These are phyloP conservation scores for Caenorhabditis tropicalis DNA, from an alignment of 1,140 invertebrate genomes.

Conservation along the genomic window DNA sequence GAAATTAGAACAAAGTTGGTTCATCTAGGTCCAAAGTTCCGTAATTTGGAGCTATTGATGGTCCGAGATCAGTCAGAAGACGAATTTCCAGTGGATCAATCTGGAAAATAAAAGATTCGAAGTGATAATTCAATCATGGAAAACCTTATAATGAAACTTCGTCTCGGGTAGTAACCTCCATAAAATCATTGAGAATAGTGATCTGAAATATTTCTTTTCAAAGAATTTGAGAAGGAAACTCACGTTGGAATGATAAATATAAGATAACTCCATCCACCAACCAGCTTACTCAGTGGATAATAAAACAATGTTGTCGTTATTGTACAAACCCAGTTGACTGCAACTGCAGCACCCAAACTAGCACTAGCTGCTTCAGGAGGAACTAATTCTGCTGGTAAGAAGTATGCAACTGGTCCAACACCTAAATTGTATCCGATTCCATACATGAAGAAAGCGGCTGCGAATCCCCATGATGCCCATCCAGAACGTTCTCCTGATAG, in stretches of 20 bases:
- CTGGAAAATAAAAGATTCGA: not conserved
- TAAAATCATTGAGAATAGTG: conserved; percentile 50
- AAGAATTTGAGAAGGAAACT: not conserved
- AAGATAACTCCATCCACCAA: conserved; percentile 64
- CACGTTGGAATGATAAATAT: conserved; percentile 66
- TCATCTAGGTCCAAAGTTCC: conserved; percentile 3
- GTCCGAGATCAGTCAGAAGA: conserved; percentile 14
- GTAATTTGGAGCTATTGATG: conserved; percentile 29
- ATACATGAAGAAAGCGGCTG: conserved; percentile 59
- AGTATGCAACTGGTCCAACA: conserved; percentile 61
- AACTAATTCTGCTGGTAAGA: conserved; percentile 64
- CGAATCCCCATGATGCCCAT: conserved; percentile 59
- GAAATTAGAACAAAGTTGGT: not conserved
- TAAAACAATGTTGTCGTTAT: conserved; percentile 62
- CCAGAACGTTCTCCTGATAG: conserved; percentile 36
- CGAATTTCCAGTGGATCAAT: conserved; percentile 25
- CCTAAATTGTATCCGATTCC: conserved; percentile 65
- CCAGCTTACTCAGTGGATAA: conserved; percentile 59
- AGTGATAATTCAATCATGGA: not conserved
- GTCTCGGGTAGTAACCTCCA: conserved; percentile 56
- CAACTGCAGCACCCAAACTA: conserved; percentile 59
- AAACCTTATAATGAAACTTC: conserved; percentile 46
- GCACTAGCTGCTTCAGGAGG: conserved; percentile 53
- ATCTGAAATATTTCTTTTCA: not conserved
- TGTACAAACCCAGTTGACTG: conserved; percentile 62